A percentile compares a stretch with the other conserved stretches of the same genome.
Evolutionary conservation across 1,140 invertebrate species (phyloP).

Genomic region (Drosophila pseudoobscura): DNA sequence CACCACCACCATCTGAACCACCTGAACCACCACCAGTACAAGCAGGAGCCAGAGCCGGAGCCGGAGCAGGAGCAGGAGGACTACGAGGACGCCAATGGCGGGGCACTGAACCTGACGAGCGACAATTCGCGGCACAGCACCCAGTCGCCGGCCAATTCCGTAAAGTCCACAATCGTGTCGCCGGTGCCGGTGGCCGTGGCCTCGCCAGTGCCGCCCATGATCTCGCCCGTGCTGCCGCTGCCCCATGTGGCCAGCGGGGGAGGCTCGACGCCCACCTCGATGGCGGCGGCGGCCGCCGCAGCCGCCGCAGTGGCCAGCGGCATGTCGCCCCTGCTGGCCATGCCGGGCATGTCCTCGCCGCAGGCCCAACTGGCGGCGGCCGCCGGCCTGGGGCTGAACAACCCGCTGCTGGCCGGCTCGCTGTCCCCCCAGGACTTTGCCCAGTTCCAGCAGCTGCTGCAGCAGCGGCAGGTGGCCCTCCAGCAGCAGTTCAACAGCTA

Average conservation of each 20-base stretch:
- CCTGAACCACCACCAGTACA: slow-evolving; percentile 36
- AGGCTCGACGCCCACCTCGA: slow-evolving; percentile 35
- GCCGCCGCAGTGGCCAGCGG: slow-evolving; percentile 57
- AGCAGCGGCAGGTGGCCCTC: slow-evolving; percentile 73
- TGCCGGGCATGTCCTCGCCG: slow-evolving; percentile 66
- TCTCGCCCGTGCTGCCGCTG: slow-evolving; percentile 53
- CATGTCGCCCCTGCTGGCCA: slow-evolving; percentile 60
- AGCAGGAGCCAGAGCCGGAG: slow-evolving; percentile 50
- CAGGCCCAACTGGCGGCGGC: slow-evolving; percentile 67
- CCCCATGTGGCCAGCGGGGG: slow-evolving; percentile 6
- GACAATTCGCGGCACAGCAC: slow-evolving; percentile 80
- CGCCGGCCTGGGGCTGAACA: slow-evolving; percentile 44
- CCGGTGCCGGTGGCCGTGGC: slow-evolving; percentile 39
- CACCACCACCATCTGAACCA: slow-evolving; percentile 36
- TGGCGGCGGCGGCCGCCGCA: slow-evolving; percentile 61
- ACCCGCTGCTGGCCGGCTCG: slow-evolving; percentile 49
- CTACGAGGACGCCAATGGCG: slow-evolving; percentile 69
- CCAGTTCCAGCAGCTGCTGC: slow-evolving; percentile 75
- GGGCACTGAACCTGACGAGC: slow-evolving; percentile 77
- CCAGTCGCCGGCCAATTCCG: slow-evolving; percentile 71
- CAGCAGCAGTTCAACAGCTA: slow-evolving; percentile 81
- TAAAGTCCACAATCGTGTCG: slow-evolving; percentile 51
- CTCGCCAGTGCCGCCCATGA: slow-evolving; percentile 37
- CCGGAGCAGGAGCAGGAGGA: slow-evolving; percentile 65
- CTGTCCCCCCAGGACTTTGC: slow-evolving; percentile 73